phyloP scores from a whole-genome alignment of 2,888 invertebrate genomes.

The Apamea anceps region DNA sequence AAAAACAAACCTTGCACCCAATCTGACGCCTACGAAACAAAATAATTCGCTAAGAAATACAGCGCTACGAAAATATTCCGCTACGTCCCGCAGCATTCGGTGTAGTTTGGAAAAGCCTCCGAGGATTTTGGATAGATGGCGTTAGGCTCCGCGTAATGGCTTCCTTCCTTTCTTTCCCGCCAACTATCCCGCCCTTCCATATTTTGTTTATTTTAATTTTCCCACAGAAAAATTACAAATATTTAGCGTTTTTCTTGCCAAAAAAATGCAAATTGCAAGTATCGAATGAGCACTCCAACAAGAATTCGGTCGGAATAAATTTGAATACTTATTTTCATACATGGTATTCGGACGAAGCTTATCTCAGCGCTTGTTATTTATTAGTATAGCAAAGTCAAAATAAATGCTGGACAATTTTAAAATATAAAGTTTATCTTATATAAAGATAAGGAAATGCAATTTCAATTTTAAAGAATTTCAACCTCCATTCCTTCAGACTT shows the following conservation, averaged over 20 bases:
- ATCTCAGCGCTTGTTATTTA: constrained; percentile 69
- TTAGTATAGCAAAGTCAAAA: constrained; percentile 56
- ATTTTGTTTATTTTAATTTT: constrained; percentile 69
- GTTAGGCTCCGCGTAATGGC: constrained; percentile 85
- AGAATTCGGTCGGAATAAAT: constrained; percentile 74
- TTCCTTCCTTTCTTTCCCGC: constrained; percentile 73
- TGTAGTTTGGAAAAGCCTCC: constrained; percentile 86
- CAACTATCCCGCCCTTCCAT: constrained; percentile 66
- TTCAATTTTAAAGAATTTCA: constrained; percentile 6
- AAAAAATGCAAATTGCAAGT: constrained; percentile 58
- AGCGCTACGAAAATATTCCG: constrained; percentile 66
- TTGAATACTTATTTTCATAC: constrained; percentile 72
- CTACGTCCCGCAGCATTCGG: constrained; percentile 88
- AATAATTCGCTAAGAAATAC: constrained; percentile 54
- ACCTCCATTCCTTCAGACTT: neutral
- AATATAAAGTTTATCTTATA: constrained; percentile 33
- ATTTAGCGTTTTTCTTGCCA: constrained; percentile 28
- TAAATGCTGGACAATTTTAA: constrained; percentile 44
- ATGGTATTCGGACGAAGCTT: constrained; percentile 65
- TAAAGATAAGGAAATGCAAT: constrained; percentile 42
- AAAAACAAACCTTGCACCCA: constrained; percentile 18
- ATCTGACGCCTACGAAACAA: constrained; percentile 33
- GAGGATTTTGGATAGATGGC: constrained; percentile 89
- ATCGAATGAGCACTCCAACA: constrained; percentile 64
- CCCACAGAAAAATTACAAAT: constrained; percentile 52